These are phyloP conservation scores for Oopsacas minuta DNA, from an alignment of 37 sponge, comb jelly and placozoan species.

Conservation along the genomic window DNA sequence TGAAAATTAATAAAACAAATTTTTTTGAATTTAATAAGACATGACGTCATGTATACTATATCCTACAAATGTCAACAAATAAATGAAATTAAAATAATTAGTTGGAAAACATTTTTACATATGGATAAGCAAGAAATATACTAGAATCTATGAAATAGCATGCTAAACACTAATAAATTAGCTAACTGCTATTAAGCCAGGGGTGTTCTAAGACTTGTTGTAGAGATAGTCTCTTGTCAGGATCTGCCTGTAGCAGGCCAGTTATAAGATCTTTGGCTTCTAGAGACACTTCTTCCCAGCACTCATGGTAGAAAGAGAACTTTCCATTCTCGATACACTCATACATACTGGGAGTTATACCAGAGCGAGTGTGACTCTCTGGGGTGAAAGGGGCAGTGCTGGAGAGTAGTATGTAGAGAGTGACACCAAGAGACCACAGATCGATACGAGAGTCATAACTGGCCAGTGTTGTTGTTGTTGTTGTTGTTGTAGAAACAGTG, in stretches of 20 bases:
- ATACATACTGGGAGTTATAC: neutral
- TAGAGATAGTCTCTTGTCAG: conserved; percentile 9
- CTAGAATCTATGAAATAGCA: neutral
- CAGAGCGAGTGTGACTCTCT: neutral
- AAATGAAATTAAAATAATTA: neutral
- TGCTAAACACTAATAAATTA: too few species aligned
- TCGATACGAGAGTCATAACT: conserved; percentile 5
- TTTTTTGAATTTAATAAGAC: too few species aligned
- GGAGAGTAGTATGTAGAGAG: neutral
- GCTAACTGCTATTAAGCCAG: neutral
- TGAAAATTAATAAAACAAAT: too few species aligned
- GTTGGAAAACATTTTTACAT: neutral
- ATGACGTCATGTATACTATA: too few species aligned
- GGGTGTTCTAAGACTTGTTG: neutral
- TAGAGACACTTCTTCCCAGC: conserved; percentile 1
- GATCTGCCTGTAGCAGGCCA: neutral
- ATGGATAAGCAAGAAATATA: neutral
- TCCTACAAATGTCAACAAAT: neutral
- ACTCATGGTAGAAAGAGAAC: conserved; percentile 17
- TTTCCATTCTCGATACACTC: neutral
- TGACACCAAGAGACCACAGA: conserved; percentile 4
- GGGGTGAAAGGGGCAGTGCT: neutral
- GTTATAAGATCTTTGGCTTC: neutral
- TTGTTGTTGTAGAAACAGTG: neutral
- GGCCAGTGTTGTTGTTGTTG: neutral